Evolutionary conservation across 2,888 invertebrate genomes (phyloP).

Genomic region (Arge pagana): DNA sequence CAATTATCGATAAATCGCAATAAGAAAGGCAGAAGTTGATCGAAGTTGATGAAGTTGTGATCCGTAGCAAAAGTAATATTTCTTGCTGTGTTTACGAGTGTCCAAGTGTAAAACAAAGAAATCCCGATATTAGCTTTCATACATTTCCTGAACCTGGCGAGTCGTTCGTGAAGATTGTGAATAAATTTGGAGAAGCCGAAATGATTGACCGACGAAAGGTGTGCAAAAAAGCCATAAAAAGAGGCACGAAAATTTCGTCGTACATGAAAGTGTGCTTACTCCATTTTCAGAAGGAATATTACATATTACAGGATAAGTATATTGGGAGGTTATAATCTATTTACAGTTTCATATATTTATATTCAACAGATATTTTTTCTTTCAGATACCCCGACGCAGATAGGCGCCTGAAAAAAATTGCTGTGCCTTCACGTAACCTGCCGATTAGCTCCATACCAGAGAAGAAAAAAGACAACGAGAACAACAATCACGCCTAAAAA

Average conservation of each 20-base stretch:
- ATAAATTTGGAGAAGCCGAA: slow-evolving; percentile 10
- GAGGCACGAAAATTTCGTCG: slow-evolving; percentile 7
- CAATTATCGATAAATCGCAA: too few relatives aligned
- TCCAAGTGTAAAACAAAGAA: neutral
- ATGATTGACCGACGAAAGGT: slow-evolving; percentile 11
- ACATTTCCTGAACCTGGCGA: slow-evolving; percentile 20
- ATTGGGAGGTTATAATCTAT: neutral
- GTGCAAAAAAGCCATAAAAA: slow-evolving; percentile 15
- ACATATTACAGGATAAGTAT: slow-evolving; percentile 20
- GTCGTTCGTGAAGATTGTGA: slow-evolving; percentile 11
- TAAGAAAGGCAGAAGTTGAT: too few relatives aligned
- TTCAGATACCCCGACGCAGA: slow-evolving; percentile 1
- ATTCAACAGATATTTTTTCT: too few relatives aligned
- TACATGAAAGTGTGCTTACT: slow-evolving; percentile 20
- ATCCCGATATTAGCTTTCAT: slow-evolving; percentile 13
- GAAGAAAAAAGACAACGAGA: neutral
- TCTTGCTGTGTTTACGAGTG: slow-evolving; percentile 15
- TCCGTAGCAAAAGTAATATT: neutral
- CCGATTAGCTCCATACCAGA: slow-evolving; percentile 12
- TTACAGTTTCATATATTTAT: too few relatives aligned
- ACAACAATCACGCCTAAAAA: neutral
- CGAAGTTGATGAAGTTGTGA: neutral
- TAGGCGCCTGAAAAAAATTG: slow-evolving; percentile 12
- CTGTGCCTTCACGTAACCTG: slow-evolving; percentile 21
- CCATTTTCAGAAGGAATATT: slow-evolving; percentile 22